Evolutionary conservation across 2,888 invertebrate genomes (phyloP).

Genomic region (Ormyrus thymus): DNA sequence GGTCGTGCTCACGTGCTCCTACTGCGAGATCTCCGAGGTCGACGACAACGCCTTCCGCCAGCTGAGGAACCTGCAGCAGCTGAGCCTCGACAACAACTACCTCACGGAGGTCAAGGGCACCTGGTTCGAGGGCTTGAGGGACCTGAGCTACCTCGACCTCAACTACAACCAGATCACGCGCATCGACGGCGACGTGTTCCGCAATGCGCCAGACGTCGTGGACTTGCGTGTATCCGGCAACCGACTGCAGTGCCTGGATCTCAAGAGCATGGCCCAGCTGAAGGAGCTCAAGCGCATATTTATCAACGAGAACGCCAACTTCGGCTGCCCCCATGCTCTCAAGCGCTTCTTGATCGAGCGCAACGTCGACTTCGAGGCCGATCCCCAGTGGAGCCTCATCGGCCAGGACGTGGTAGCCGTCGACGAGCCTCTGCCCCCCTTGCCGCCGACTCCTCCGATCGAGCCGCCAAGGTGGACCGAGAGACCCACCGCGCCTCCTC

Average conservation of each 20-base stretch:
- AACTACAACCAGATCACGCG: slow-evolving; percentile 67
- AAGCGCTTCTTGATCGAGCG: slow-evolving; percentile 61
- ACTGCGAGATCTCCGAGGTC: slow-evolving; percentile 67
- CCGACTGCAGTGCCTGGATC: slow-evolving; percentile 66
- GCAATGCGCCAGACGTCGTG: slow-evolving; percentile 63
- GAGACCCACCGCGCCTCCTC: slow-evolving; percentile 10
- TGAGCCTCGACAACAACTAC: slow-evolving; percentile 67
- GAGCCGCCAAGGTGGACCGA: background rate
- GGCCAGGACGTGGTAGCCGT: slow-evolving; percentile 58
- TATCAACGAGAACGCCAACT: slow-evolving; percentile 66
- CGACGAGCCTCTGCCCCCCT: slow-evolving; percentile 9
- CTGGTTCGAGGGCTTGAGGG: slow-evolving; percentile 66
- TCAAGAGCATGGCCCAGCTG: slow-evolving; percentile 63
- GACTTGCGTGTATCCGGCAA: slow-evolving; percentile 71
- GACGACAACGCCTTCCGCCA: slow-evolving; percentile 65
- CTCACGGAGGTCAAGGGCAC: slow-evolving; percentile 62
- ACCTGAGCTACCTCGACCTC: slow-evolving; percentile 68
- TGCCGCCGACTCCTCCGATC: background rate
- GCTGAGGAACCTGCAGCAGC: slow-evolving; percentile 66
- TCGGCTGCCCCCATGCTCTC: slow-evolving; percentile 68
- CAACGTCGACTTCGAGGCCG: slow-evolving; percentile 63
- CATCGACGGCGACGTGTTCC: slow-evolving; percentile 67
- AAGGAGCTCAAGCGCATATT: slow-evolving; percentile 64
- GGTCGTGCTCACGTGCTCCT: slow-evolving; percentile 66
- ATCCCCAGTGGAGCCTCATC: slow-evolving; percentile 64